Evolutionary conservation across 2,113 vertebrate genomes (phyloP).

Genomic region (Coturnix japonica): DNA sequence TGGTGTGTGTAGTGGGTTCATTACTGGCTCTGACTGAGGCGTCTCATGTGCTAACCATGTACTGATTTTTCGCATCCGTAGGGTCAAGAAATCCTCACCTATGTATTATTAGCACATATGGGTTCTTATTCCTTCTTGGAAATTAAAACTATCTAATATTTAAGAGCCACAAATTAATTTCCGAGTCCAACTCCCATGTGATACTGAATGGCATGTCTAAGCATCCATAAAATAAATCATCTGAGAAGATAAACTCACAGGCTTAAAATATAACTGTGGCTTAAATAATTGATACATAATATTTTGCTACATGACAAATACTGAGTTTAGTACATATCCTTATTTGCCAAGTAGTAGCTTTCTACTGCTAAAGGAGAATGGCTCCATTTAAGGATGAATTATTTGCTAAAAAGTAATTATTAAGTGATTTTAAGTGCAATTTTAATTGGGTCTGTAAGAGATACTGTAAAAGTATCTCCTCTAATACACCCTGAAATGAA

Average conservation of each 20-base stretch:
- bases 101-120: constrained; percentile 23
- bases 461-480: not conserved
- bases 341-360: constrained; percentile 62
- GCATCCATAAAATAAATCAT: constrained; percentile 32
- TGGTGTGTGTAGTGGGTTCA: constrained; percentile 63
- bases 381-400: constrained; percentile 47
- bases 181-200: not conserved
- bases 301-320: constrained; percentile 25
- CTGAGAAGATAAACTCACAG: constrained; percentile 36
- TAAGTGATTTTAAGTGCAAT: not conserved
- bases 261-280: constrained; percentile 32
- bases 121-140: constrained; percentile 31
- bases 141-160: constrained; percentile 48
- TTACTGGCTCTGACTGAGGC: constrained; percentile 58
- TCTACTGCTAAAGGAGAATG: constrained; percentile 33
- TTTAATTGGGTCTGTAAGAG: constrained; percentile 1
- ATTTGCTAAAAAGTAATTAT: constrained; percentile 28
- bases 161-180: constrained; percentile 48
- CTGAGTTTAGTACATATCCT: constrained; percentile 21
- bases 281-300: constrained; percentile 46
- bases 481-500: constrained; percentile 21
- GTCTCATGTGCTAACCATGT: constrained; percentile 59
- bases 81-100: constrained; percentile 56
- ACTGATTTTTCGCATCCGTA: constrained; percentile 56
- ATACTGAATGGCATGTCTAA: not conserved